phyloP scores from a whole-genome alignment of 2,113 vertebrate species.

The Gobio gobio region DNA sequence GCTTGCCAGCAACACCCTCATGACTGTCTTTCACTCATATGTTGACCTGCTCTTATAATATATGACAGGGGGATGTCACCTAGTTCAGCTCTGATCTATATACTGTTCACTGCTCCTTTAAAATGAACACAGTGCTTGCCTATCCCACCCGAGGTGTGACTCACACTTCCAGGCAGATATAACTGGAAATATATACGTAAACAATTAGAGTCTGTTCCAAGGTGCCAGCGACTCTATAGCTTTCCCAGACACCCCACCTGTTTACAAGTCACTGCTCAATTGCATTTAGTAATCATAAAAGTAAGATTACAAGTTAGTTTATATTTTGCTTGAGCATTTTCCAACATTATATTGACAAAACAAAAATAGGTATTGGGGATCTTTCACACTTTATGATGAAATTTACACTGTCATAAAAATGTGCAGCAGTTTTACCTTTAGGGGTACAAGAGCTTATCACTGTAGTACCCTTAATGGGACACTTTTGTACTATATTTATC shows the following conservation, averaged over 20 bases:
- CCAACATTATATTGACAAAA: neutral
- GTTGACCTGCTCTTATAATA: neutral
- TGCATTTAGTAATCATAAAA: neutral
- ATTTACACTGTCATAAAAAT: neutral
- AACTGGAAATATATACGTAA: neutral
- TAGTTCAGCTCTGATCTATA: neutral
- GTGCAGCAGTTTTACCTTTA: neutral
- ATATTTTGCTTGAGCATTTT: neutral
- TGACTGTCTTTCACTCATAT: neutral
- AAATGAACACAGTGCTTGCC: neutral
- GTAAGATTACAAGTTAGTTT: neutral
- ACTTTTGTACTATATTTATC: neutral
- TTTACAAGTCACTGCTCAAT: neutral
- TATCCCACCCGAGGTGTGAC: neutral
- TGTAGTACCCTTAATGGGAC: neutral
- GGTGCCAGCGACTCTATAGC: neutral
- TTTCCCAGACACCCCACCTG: conserved; percentile 11
- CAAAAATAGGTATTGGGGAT: neutral
- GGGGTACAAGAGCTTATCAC: neutral
- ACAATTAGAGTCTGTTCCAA: neutral
- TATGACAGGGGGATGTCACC: neutral
- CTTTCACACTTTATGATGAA: neutral
- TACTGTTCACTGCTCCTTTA: neutral
- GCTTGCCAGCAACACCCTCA: neutral
- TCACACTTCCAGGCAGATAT: conserved; percentile 25